phyloP scores from a whole-genome alignment of 1,140 invertebrate species.

The Drosophila pandora region DNA sequence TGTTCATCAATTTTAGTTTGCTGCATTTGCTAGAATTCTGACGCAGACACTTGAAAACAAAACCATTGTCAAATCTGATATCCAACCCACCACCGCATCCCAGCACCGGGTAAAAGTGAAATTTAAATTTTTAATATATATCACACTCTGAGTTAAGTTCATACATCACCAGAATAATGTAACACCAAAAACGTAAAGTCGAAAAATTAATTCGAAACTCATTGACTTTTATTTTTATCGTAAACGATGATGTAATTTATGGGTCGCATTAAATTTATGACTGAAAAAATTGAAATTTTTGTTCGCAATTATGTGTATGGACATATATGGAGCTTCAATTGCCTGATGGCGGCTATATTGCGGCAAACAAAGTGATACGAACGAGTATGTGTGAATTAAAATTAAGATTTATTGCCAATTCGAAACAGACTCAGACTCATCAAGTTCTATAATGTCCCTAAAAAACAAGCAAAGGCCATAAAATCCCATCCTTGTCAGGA shows the following conservation, averaged over 20 bases:
- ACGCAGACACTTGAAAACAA: slow-evolving; percentile 69
- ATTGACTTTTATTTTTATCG: slow-evolving; percentile 42
- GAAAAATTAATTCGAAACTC: slow-evolving; percentile 50
- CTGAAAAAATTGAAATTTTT: slow-evolving; percentile 49
- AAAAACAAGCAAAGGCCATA: neutral
- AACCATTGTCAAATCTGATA: slow-evolving; percentile 47
- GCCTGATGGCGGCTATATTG: slow-evolving; percentile 47
- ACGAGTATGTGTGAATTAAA: slow-evolving; percentile 25
- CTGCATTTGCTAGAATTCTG: slow-evolving; percentile 55
- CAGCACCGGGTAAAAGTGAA: neutral
- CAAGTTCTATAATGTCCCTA: slow-evolving; percentile 1
- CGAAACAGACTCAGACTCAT: neutral
- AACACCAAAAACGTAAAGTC: slow-evolving; percentile 25
- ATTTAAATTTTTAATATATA: slow-evolving; percentile 4
- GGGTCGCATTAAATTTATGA: slow-evolving; percentile 70
- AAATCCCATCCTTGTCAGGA: too few species aligned
- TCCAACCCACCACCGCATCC: slow-evolving; percentile 24
- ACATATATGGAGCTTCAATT: slow-evolving; percentile 75
- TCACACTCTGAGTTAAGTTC: slow-evolving; percentile 3
- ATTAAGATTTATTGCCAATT: slow-evolving; percentile 33
- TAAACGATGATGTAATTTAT: slow-evolving; percentile 78
- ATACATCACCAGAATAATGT: slow-evolving; percentile 28
- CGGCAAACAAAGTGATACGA: slow-evolving; percentile 37
- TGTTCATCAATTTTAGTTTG: slow-evolving; percentile 75
- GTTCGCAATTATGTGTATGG: slow-evolving; percentile 69